A percentile compares a stretch with the other conserved stretches of the same genome.
phyloP scores from a whole-genome alignment of 2,888 invertebrate species.

The Desoria tigrina region DNA sequence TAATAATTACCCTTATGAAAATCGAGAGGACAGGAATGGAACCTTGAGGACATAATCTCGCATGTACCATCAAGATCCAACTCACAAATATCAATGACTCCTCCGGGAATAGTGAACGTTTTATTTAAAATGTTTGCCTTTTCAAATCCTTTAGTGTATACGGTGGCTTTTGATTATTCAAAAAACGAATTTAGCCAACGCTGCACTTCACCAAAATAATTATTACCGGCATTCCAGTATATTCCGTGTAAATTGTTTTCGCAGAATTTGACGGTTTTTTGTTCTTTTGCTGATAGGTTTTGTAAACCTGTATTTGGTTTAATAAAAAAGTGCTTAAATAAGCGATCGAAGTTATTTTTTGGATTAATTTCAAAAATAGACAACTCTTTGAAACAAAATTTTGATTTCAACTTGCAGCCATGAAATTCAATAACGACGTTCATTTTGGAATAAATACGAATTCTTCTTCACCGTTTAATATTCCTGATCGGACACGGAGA shows the following conservation, averaged over 20 bases:
- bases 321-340: slow-evolving; percentile 6
- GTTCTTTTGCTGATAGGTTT: background rate
- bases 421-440: slow-evolving; percentile 31
- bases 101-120: too few species aligned
- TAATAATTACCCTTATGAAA: background rate
- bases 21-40: background rate
- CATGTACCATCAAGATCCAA: too few species aligned
- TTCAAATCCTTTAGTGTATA: too few species aligned
- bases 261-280: background rate
- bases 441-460: slow-evolving; percentile 28
- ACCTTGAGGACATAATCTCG: background rate
- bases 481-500: slow-evolving; percentile 25
- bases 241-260: slow-evolving; percentile 8
- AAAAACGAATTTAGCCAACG: background rate
- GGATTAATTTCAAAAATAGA: background rate
- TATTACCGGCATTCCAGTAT: background rate
- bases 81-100: too few species aligned
- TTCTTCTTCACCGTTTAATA: slow-evolving; percentile 21
- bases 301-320: background rate
- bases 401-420: slow-evolving; percentile 21
- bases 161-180: too few species aligned
- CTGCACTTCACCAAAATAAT: background rate
- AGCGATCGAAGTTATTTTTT: background rate
- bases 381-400: slow-evolving; percentile 31
- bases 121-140: too few species aligned